Percentiles rank a stretch among this genome's conserved stretches.
Evolutionary conservation across 1,140 invertebrate species (phyloP).

Genomic region (Conus ventricosus): DNA sequence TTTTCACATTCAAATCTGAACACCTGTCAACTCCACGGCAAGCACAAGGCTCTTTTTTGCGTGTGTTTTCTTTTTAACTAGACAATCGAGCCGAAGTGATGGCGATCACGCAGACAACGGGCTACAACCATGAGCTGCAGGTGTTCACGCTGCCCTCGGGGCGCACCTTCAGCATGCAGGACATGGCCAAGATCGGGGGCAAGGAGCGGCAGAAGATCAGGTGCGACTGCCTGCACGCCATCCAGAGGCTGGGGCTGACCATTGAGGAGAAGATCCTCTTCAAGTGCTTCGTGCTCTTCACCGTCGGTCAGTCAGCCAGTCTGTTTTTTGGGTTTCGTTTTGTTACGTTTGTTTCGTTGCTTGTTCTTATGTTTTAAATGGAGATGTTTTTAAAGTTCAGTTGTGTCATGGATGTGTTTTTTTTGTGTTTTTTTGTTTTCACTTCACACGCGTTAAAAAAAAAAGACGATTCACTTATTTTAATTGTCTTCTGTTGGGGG

Average conservation of each 20-base stretch:
- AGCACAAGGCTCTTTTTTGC: too few relatives aligned
- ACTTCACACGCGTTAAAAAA: too few relatives aligned
- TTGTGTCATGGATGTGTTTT: too few relatives aligned
- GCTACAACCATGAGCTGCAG: conserved; percentile 3
- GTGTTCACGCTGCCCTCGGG: conserved; percentile 2
- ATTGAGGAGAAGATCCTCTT: conserved; percentile 9
- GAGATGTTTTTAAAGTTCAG: too few relatives aligned
- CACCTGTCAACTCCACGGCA: too few relatives aligned
- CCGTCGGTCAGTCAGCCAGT: background rate
- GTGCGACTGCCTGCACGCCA: background rate
- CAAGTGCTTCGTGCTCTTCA: conserved; percentile 19
- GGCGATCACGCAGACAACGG: background rate
- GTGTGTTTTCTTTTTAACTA: background rate
- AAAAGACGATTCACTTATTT: too few relatives aligned
- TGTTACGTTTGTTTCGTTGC: too few relatives aligned
- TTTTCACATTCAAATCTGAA: too few relatives aligned
- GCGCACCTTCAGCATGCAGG: background rate
- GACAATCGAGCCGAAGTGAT: background rate
- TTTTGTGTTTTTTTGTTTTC: too few relatives aligned
- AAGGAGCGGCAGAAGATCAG: background rate
- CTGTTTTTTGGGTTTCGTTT: background rate
- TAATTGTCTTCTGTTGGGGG: too few relatives aligned
- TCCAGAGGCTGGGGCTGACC: conserved; percentile 11
- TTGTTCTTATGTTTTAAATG: too few relatives aligned
- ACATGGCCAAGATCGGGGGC: conserved; percentile 8